phyloP scores from a whole-genome alignment of 37 sponge, comb jelly and placozoan species.

The Tethya wilhelma region DNA sequence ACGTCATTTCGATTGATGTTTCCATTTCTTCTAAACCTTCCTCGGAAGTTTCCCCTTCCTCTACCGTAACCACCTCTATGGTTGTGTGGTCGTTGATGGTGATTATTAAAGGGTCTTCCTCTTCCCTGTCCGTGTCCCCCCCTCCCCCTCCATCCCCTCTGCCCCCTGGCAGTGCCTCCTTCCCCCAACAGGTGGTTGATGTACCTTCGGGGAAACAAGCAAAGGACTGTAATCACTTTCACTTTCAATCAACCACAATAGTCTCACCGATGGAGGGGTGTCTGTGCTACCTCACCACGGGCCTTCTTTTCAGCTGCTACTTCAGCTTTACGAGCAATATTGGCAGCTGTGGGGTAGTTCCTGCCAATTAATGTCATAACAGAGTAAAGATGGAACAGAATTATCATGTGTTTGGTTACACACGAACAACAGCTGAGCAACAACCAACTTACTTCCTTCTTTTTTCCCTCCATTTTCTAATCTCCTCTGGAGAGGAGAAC shows the following conservation, averaged over 20 bases:
- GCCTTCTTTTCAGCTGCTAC: conserved; percentile 24
- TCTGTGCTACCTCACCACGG: conserved; percentile 61
- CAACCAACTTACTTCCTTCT: conserved; percentile 58
- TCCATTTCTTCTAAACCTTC: conserved; percentile 8
- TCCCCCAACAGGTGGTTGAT: conserved; percentile 24
- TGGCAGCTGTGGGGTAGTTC: conserved; percentile 70
- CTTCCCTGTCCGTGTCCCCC: conserved; percentile 7
- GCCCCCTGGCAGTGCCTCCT: neutral
- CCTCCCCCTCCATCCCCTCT: conserved; percentile 34
- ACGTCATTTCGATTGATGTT: neutral
- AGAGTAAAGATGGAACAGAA: neutral
- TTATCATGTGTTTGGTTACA: neutral
- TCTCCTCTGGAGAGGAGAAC: conserved; percentile 69
- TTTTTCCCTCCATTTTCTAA: conserved; percentile 76
- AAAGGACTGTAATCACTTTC: neutral
- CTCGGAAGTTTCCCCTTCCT: neutral
- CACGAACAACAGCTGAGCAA: neutral
- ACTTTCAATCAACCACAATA: neutral
- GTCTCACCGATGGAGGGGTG: conserved; percentile 60
- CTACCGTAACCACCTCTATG: neutral
- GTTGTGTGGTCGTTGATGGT: neutral
- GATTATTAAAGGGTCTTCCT: neutral
- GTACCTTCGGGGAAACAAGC: conserved; percentile 20
- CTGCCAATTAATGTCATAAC: conserved; percentile 25
- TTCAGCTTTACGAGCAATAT: conserved; percentile 48